Evolutionary conservation across 1,140 invertebrate species (phyloP).

Genomic region (Drosophila leontia): DNA sequence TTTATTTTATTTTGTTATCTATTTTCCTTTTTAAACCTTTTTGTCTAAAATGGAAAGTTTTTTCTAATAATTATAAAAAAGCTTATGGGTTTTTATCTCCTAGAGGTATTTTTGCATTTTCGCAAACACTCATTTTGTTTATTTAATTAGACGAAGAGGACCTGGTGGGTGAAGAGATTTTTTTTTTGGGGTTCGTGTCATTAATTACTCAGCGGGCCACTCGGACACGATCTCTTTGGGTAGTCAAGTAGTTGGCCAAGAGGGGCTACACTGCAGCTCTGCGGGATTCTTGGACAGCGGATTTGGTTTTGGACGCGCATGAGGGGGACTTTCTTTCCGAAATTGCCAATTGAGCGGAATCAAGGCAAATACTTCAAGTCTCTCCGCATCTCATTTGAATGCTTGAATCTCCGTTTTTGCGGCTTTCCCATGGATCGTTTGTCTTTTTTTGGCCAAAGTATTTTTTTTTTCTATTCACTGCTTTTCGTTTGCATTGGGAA

Average conservation of each 20-base stretch:
- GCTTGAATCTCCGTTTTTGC: conserved; percentile 46
- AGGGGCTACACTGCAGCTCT: conserved; percentile 34
- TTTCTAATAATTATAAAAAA: conserved; percentile 29
- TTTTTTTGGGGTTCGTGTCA: conserved; percentile 28
- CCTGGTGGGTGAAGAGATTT: conserved; percentile 13
- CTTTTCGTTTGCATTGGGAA: not conserved
- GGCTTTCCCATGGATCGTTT: conserved; percentile 57
- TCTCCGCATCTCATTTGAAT: conserved; percentile 56
- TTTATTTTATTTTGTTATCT: not conserved
- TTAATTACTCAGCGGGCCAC: conserved; percentile 53
- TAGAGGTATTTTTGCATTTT: conserved; percentile 17
- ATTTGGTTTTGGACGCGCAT: conserved; percentile 29
- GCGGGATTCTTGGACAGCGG: conserved; percentile 41
- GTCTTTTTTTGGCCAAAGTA: conserved; percentile 47
- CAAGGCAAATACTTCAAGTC: conserved; percentile 54
- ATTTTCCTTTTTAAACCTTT: not conserved
- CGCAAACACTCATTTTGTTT: conserved; percentile 46
- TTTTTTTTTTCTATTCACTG: conserved; percentile 10
- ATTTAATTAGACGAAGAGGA: conserved; percentile 51
- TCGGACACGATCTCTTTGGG: conserved; percentile 48
- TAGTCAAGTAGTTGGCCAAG: conserved; percentile 46
- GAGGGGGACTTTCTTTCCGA: conserved; percentile 49
- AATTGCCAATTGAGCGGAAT: conserved; percentile 54
- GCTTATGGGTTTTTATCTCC: conserved; percentile 20
- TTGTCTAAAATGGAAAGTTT: conserved; percentile 33